Conservation (phyloP, 2,797 vertebrate species). For the Neosalanx taihuensis region DNA sequence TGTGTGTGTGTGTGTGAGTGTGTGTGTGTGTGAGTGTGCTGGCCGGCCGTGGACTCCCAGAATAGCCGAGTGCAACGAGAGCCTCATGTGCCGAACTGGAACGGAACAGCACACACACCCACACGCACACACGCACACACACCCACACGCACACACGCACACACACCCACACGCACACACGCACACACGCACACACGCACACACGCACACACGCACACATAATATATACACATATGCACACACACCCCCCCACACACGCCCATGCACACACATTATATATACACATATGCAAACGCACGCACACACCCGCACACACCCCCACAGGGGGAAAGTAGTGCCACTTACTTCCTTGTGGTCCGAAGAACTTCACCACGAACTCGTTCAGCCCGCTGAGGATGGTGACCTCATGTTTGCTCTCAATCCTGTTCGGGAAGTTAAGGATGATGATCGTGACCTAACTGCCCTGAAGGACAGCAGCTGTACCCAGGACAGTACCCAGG, state of each 20-base stretch:
- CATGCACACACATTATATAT: background rate
- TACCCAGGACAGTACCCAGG: no score
- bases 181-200: background rate
- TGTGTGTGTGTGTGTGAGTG: background rate
- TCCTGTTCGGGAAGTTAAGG: conserved; percentile 81
- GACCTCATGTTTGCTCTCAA: conserved; percentile 95
- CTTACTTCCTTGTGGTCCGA: conserved; percentile 96
- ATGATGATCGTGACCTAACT: conserved; percentile 39
- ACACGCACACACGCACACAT: no score
- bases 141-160: background rate
- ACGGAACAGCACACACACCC: conserved; percentile 27
- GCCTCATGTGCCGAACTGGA: conserved; percentile 32
- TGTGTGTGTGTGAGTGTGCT: conserved; percentile 1
- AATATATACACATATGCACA: no score
- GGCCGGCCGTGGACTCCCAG: conserved; percentile 16
- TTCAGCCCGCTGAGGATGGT: conserved; percentile 95
- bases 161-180: background rate
- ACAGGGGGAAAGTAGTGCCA: conserved; percentile 34
- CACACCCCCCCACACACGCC: no score
- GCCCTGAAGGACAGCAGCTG: no score
- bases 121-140: conserved; percentile 12
- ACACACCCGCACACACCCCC: no score
- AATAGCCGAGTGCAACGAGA: conserved; percentile 56
- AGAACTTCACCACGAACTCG: conserved; percentile 96
- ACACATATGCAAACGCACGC: background rate